Percentiles rank a stretch among this genome's conserved stretches.
Conservation (phyloP, 2,888 invertebrate species). For the Priocnemis perturbator region DNA sequence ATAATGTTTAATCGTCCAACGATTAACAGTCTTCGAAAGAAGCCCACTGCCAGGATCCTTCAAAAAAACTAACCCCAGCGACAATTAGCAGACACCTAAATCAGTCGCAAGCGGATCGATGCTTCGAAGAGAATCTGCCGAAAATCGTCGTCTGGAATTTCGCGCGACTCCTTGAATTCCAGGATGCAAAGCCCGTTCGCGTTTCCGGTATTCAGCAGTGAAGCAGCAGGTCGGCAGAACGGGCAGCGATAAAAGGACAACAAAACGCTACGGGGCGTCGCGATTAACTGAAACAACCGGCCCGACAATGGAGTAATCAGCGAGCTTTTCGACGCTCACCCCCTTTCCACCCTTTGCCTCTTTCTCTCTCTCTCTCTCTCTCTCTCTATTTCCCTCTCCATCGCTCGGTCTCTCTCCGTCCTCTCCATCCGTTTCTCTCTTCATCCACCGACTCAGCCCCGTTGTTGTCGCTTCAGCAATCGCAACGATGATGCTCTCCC, state of each 20-base stretch:
- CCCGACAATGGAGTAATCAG: conserved; percentile 70
- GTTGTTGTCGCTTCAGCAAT: conserved; percentile 62
- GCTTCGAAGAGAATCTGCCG: too few relatives aligned
- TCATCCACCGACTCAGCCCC: conserved; percentile 39
- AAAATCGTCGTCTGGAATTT: background rate
- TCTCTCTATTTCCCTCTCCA: conserved; percentile 9
- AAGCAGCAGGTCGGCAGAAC: conserved; percentile 31
- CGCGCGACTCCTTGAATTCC: conserved; percentile 31
- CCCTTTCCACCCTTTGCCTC: conserved; percentile 21
- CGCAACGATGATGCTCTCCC: conserved; percentile 50
- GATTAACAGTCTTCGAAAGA: too few relatives aligned
- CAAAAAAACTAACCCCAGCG: too few relatives aligned
- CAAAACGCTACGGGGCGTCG: conserved; percentile 60
- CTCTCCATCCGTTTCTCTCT: conserved; percentile 14
- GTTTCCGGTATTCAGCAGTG: background rate
- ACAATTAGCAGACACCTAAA: too few relatives aligned
- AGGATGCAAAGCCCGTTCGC: conserved; percentile 13
- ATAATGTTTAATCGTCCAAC: too few relatives aligned
- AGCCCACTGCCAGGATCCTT: too few relatives aligned
- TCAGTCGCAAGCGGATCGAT: too few relatives aligned
- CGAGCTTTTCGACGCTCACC: conserved; percentile 62
- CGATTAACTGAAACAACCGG: conserved; percentile 71
- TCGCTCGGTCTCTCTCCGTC: conserved; percentile 15
- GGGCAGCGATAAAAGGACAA: conserved; percentile 57
- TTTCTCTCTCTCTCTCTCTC: conserved; percentile 10